phyloP scores from a whole-genome alignment of 2,888 invertebrate species.

The Andrena haemorrhoa region DNA sequence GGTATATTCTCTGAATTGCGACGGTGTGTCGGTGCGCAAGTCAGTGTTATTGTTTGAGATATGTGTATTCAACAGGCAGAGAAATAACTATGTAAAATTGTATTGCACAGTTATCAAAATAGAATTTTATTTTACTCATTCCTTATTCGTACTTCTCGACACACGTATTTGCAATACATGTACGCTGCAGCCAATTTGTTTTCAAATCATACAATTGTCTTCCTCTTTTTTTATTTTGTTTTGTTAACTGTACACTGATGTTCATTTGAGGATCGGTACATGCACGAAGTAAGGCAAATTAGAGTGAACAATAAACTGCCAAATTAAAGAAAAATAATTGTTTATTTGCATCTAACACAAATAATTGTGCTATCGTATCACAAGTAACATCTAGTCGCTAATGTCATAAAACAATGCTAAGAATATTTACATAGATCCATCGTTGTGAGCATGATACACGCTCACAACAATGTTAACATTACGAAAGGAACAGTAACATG shows the following conservation, averaged over 20 bases:
- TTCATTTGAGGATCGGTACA: slow-evolving; percentile 57
- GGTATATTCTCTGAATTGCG: slow-evolving; percentile 25
- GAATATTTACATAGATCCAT: slow-evolving; percentile 66
- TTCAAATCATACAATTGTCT: not conserved
- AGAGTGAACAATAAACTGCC: slow-evolving; percentile 66
- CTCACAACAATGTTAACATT: slow-evolving; percentile 66
- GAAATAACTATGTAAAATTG: slow-evolving; percentile 44
- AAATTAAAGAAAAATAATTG: slow-evolving; percentile 78
- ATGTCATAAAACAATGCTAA: slow-evolving; percentile 62
- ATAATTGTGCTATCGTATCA: slow-evolving; percentile 70
- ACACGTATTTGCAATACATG: slow-evolving; percentile 6
- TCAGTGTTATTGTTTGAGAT: slow-evolving; percentile 28
- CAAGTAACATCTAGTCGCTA: slow-evolving; percentile 68
- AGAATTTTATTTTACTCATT: not conserved
- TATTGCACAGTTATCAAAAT: slow-evolving; percentile 59
- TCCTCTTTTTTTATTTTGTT: slow-evolving; percentile 6
- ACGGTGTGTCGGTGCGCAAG: slow-evolving; percentile 51
- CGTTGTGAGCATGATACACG: slow-evolving; percentile 62
- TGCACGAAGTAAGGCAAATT: slow-evolving; percentile 69
- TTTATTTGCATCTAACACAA: slow-evolving; percentile 74
- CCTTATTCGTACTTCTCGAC: not conserved
- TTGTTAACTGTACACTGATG: slow-evolving; percentile 56
- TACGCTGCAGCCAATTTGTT: not conserved
- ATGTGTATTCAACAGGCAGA: slow-evolving; percentile 49
- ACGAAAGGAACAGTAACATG: slow-evolving; percentile 56